Evolutionary conservation across 2,888 invertebrate genomes (phyloP), one percentile per base, ranked within the genome.

Genomic region (Mesorhabditis sp.): DNA sequence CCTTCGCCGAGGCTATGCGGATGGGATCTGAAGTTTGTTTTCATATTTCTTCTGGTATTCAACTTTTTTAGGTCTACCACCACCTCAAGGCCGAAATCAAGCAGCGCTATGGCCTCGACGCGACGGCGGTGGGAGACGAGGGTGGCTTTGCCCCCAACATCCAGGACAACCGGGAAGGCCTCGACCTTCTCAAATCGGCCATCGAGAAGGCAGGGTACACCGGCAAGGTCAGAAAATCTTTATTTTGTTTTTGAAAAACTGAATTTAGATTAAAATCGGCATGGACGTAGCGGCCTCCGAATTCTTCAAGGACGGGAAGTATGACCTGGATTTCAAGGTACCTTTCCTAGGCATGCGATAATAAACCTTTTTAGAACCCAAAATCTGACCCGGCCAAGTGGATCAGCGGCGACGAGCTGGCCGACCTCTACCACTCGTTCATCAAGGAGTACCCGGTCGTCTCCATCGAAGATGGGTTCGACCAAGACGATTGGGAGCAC

Each of bases 131-230:
- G 6, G 97, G 97, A 80, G 98, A 98, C 88, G 98, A 98, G 88
- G 98, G 98, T 88, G 98, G 98, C 79, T 98, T 98, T 86, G 98
- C 97, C 65, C 98, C 98, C 73, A 96, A 97, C 88, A 96, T 98
- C 86, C 91, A 91, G 81, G 93, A 94, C 88, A 95, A 95, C 89
- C 93, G 94, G 87, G 97, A 97, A 88, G 88, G 87, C 81, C 81
- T 89, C 69, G 87, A 88, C 63, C 84, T 89, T 45, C 73, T 85
- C 42, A 80, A 80, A 69, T 77, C 80, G 7, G 80, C 85, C 66
- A 84, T 86, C 73, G 79, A 73, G 76, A 92, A 93, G 87, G 96
- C 95, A 85, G 98, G 97, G 68, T 98, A 97, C 89, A 93, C 93
- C 80, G 97, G 95, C 81, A 94, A 94, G 88, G 80, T 80, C 61